Evolutionary conservation across 2,888 invertebrate genomes (phyloP), one percentile per base, ranked within the genome.

Genomic region (Meghimatium bilineatum): DNA sequence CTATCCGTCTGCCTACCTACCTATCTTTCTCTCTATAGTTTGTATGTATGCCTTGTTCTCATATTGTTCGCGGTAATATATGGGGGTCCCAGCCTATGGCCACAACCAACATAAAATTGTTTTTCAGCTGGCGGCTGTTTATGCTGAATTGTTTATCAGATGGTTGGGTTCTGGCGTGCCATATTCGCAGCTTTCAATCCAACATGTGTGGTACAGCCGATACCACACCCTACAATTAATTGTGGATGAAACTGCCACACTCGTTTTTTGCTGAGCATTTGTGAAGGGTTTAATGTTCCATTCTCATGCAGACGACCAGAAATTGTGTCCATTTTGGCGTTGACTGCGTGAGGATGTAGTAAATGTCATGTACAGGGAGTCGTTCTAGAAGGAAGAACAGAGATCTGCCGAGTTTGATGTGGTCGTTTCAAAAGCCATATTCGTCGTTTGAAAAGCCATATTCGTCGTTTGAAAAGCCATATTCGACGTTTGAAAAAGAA

Each of bases 141-240:
- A 78, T 29, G 36, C 56, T 26, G 56, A 49, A 20, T 56, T 80
- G 80, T 80, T 80, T 80, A 80, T 80, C 80, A 80, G 71, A 49
- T 80, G 80, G 69, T 69, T 17, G 80, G 69, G 56, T 52, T 26
- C 80, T 80, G 80, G 71, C 36, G 34, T 80, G 80, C 71, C 80
- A 80, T 36, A 52, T 71, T 71, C 71, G 71, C 71, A 52, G 71
- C 71, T 71, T 69, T 36, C 44, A 80, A 52, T 60, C 49, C 26
- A 12, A 32, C 80, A 80, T 80, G 80, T 80, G 80, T 44, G 34
- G 34, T 20, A n/a, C 71, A 69, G 49, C 29, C 34, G 17, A 29
- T 56, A 71, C 71, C 80, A 80, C 80, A 29, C 80, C 80, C 80
- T 32, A 71, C 80, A 80, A 71, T 80, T 80, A 80, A 80, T 71